These are phyloP conservation scores for Eupithecia vulgata DNA, from an alignment of 2,888 invertebrate species.

Conservation along the genomic window DNA sequence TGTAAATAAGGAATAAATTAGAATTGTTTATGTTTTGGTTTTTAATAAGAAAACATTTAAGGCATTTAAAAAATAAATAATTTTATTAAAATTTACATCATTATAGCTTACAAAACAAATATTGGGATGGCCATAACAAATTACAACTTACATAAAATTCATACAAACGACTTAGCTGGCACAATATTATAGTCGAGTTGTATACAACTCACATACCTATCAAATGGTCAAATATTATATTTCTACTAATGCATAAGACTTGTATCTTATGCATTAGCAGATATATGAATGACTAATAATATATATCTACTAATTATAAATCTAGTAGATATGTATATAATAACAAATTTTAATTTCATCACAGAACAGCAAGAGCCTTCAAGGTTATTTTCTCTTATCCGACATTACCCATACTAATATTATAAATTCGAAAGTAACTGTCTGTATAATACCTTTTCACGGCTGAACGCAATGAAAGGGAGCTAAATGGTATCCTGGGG, in stretches of 20 bases:
- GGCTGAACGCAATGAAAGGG: too few species aligned
- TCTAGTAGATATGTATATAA: too few species aligned
- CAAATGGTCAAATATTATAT: constrained; percentile 2
- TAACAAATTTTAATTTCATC: too few species aligned
- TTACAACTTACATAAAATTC: constrained; percentile 55
- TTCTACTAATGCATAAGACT: too few species aligned
- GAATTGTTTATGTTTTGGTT: constrained; percentile 23
- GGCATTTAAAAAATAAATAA: constrained; percentile 11
- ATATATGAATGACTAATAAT: too few species aligned
- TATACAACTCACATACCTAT: neutral
- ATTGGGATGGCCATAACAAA: constrained; percentile 36
- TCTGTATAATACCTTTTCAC: too few species aligned
- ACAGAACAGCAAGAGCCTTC: constrained; percentile 1
- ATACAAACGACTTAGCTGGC: constrained; percentile 48
- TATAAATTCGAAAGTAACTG: too few species aligned
- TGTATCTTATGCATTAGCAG: constrained; percentile 12
- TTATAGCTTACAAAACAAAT: constrained; percentile 49
- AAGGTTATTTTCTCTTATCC: neutral
- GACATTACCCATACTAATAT: too few species aligned
- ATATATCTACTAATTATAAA: too few species aligned
- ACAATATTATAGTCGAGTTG: constrained; percentile 31
- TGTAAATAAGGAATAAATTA: constrained; percentile 56
- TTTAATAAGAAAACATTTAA: neutral
- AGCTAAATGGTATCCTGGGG: too few species aligned
- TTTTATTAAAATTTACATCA: constrained; percentile 42